Evolutionary conservation across 2,113 vertebrate genomes (phyloP), one percentile per base, ranked within the genome.

Genomic region (Macaca nemestrina): DNA sequence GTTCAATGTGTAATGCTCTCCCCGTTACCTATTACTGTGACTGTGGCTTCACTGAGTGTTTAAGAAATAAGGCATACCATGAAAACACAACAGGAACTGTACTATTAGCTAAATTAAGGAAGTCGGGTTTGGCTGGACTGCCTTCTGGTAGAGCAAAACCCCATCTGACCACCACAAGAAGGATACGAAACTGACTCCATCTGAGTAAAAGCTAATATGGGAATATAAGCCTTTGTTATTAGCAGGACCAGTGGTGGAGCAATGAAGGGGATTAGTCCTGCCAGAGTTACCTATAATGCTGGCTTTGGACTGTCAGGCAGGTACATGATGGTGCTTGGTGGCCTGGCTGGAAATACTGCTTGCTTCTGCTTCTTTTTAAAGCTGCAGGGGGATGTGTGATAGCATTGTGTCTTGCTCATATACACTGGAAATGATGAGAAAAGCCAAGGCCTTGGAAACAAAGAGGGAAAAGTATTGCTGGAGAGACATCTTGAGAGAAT

Each of bases 101-200:
- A n/a, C 99, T 98, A 32, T 99, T 99, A 61, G 98, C 99, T 97
- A 99, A 97, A 98, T 99, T 99, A 98, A 98, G 96, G 99, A 99
- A 99, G 97, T 99, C 99, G 10, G 99, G 99, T 96, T 98, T 99
- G 90, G 99, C 99, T 0, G 99, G 99, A 98, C 99, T 99, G 43
- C 98, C 97, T 35, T 99, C 99, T 0, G 99, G 99, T 61, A 99
- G 97, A 67, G 99, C 98, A 97, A 99, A 99, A 13, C 99, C 99
- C 99, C 99, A 99, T 40, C 99, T 99, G 82, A 99, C 99, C 99
- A 94, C 99, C 99, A 50, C 0, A 99, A 98, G 96, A 99, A 99
- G 38, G 99, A 99, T 0, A 99, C 98, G 4, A 99, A 98, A 13
- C 93, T 98, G 3, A 99, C 99, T 75, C 99, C 99, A 99, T 43